Conservation (phyloP, 2,888 invertebrate species). For the Heliconius hortense region DNA sequence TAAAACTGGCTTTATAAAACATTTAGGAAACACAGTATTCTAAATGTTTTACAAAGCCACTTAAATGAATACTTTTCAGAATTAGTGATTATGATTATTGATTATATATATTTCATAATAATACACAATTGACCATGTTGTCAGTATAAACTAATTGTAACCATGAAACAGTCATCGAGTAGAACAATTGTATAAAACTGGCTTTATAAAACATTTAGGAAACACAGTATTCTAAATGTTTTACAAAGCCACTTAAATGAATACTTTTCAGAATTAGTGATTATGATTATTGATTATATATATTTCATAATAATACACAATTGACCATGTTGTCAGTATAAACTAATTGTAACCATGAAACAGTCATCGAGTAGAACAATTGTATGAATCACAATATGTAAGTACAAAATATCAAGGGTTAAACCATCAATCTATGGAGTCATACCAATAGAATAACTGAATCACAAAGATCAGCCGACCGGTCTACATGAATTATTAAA, state of each 20-base stretch:
- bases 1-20: too few species aligned
- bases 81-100: background rate
- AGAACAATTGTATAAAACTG: background rate
- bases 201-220: too few species aligned
- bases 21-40: too few species aligned
- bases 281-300: too few species aligned
- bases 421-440: conserved; percentile 6
- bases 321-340: conserved; percentile 1
- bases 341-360: conserved; percentile 2
- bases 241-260: background rate
- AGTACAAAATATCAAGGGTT: conserved; percentile 1
- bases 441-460: background rate
- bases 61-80: background rate
- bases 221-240: too few species aligned
- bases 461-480: background rate
- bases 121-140: conserved; percentile 1
- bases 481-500: too few species aligned
- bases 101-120: background rate
- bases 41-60: too few species aligned
- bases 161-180: conserved; percentile 12
- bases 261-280: conserved; percentile 1
- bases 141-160: background rate
- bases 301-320: conserved; percentile 4
- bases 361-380: background rate
- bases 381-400: conserved; percentile 10